These are phyloP conservation scores for Melitaea cinxia DNA, from an alignment of 1,140 invertebrate species.

Conservation along the genomic window DNA sequence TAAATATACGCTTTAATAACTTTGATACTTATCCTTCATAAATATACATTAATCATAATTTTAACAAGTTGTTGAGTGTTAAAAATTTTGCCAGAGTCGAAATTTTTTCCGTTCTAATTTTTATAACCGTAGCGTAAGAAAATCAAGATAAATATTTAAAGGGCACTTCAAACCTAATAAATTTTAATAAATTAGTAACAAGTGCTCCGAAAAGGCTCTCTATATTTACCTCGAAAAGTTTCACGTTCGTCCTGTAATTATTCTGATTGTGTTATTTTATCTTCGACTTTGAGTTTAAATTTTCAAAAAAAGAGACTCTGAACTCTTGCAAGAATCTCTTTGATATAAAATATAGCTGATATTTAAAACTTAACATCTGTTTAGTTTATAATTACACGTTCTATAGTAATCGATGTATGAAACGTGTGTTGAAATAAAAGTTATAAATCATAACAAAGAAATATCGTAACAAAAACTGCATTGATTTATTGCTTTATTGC, in stretches of 20 bases:
- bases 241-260: slow-evolving; percentile 2
- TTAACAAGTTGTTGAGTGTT: neutral
- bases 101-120: neutral
- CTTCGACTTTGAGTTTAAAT: neutral
- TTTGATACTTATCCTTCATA: neutral
- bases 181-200: slow-evolving; percentile 4
- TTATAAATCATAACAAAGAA: neutral
- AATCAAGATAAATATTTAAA: neutral
- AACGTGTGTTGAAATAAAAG: no score
- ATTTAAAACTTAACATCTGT: neutral
- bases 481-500: neutral
- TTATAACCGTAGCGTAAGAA: neutral
- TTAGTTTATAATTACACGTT: neutral
- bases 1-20: neutral
- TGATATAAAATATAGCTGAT: no score
- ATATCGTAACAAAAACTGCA: neutral
- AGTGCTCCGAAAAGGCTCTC: neutral
- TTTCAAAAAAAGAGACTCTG: neutral
- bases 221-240: slow-evolving; percentile 13
- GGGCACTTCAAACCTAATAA: neutral
- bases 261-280: slow-evolving; percentile 2
- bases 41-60: neutral
- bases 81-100: neutral
- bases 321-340: no score
- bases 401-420: no score